phyloP scores from a whole-genome alignment of 1,140 invertebrate genomes.

The Meloidogyne exigua region DNA sequence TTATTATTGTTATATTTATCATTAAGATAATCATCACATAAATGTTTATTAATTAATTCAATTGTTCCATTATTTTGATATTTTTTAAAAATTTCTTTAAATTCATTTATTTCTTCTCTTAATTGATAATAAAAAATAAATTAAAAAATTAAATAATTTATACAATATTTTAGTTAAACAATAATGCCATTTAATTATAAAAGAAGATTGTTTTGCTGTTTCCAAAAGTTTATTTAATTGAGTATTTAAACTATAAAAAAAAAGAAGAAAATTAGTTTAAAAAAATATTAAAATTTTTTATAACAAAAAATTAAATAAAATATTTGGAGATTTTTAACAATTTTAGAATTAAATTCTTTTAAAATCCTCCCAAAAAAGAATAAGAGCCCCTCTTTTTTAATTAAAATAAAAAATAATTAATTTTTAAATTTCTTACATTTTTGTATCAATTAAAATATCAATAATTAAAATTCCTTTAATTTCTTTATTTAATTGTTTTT shows the following conservation, averaged over 20 bases:
- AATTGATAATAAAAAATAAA: neutral
- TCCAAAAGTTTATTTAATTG: neutral
- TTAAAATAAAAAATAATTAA: no score
- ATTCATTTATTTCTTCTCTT: neutral
- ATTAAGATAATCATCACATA: neutral
- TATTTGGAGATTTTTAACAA: no score
- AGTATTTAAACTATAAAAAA: neutral
- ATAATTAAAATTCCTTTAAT: slow-evolving; percentile 5
- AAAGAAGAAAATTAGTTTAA: no score
- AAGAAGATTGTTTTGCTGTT: neutral
- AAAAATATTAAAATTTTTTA: no score
- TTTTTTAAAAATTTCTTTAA: neutral
- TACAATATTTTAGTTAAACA: neutral
- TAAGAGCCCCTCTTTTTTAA: no score
- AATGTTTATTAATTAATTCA: neutral
- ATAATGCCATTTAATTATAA: slow-evolving; percentile 3
- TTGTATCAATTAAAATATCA: slow-evolving; percentile 10
- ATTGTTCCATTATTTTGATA: neutral
- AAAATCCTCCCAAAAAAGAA: no score
- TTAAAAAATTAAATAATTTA: neutral
- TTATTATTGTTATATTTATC: neutral
- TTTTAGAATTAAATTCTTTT: no score
- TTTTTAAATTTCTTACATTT: neutral
- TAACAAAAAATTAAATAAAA: no score
- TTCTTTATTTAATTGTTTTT: neutral